Conservation (phyloP, 2,113 vertebrate genomes). For the Leucoraja erinaceus region DNA sequence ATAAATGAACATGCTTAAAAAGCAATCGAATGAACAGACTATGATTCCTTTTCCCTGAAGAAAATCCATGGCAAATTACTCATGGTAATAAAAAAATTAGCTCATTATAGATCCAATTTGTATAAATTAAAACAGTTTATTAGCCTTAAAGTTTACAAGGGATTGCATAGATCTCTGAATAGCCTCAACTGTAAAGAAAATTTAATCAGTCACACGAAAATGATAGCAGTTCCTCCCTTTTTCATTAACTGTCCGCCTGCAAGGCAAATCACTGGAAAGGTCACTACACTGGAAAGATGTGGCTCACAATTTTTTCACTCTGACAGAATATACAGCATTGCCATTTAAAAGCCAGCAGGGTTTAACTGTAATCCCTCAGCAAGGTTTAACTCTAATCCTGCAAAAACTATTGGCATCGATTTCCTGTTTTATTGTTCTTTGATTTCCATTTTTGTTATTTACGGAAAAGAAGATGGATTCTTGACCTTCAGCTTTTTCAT, state of each 20-base stretch:
- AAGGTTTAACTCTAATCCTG: slow-evolving; percentile 53
- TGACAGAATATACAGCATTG: slow-evolving; percentile 54
- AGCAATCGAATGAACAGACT: too few species aligned
- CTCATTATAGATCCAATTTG: slow-evolving; percentile 20
- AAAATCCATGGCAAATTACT: background rate
- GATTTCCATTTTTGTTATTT: slow-evolving; percentile 65
- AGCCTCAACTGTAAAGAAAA: background rate
- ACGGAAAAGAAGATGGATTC: slow-evolving; percentile 63
- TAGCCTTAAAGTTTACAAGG: slow-evolving; percentile 17
- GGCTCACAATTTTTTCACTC: slow-evolving; percentile 49
- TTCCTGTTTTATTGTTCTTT: slow-evolving; percentile 61
- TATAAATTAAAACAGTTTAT: slow-evolving; percentile 9
- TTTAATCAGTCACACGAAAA: slow-evolving; percentile 27
- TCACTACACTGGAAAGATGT: slow-evolving; percentile 50
- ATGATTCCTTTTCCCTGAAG: slow-evolving; percentile 10
- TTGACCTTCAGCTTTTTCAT: slow-evolving; percentile 53
- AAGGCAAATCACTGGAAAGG: slow-evolving; percentile 50
- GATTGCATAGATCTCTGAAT: background rate
- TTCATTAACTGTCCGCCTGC: slow-evolving; percentile 45
- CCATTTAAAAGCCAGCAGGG: slow-evolving; percentile 61
- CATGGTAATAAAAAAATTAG: background rate
- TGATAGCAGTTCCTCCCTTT: slow-evolving; percentile 38
- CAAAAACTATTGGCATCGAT: slow-evolving; percentile 49
- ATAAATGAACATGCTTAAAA: background rate
- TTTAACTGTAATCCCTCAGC: slow-evolving; percentile 55